phyloP scores from a whole-genome alignment of 2,797 vertebrate species.

The Nyctibius grandis region DNA sequence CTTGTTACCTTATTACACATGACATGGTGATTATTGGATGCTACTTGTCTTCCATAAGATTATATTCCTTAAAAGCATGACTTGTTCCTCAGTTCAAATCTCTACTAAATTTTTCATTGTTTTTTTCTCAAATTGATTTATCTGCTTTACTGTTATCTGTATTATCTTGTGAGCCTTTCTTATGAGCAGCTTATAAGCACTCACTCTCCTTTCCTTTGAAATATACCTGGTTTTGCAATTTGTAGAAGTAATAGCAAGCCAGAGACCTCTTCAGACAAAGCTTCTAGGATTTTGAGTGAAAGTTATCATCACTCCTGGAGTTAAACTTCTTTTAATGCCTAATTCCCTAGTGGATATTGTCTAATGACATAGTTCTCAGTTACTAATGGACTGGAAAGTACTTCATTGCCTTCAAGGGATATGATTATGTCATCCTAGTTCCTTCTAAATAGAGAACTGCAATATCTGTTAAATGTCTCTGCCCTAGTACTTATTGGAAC shows the following conservation, averaged over 20 bases:
- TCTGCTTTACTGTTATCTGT: not conserved
- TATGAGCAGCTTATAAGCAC: not conserved
- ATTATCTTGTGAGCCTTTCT: not conserved
- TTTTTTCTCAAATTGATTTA: not conserved
- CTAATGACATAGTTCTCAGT: slow-evolving; percentile 29
- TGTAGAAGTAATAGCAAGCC: not conserved
- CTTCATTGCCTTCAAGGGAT: slow-evolving; percentile 6
- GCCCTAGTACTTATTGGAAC: not conserved
- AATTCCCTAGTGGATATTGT: not conserved
- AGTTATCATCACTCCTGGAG: not conserved
- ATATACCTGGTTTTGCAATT: not conserved
- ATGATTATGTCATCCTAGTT: slow-evolving; percentile 35
- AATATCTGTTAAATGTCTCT: slow-evolving; percentile 40
- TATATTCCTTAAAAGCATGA: not conserved
- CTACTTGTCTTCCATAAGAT: not conserved
- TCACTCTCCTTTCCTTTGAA: not conserved
- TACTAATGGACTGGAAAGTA: slow-evolving; percentile 53
- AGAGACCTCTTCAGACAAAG: not conserved
- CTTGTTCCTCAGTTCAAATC: not conserved
- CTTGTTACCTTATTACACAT: not conserved
- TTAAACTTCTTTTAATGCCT: slow-evolving; percentile 23
- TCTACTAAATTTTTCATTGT: not conserved
- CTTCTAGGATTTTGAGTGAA: not conserved
- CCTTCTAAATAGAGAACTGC: slow-evolving; percentile 4
- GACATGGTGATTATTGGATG: not conserved